Evolutionary conservation across 2,888 invertebrate species (phyloP), one percentile per base, ranked within the genome.

Genomic region (Drosophila diplacantha): DNA sequence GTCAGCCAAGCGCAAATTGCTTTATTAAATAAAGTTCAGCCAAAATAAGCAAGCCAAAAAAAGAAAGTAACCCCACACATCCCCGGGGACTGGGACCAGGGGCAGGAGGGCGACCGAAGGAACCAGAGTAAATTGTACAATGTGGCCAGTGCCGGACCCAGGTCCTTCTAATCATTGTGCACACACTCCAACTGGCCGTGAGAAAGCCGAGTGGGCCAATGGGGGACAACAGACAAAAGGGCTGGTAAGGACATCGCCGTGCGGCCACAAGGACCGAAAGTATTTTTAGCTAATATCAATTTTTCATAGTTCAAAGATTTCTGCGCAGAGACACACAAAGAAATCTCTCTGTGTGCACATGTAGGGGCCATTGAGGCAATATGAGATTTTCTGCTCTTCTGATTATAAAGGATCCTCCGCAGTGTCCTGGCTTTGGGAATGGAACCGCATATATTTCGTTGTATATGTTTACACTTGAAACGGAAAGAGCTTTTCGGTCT

Each of bases 291-390:
- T 80, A 83, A 81, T 81, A 81, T 83, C 81, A 81, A 81, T 81
- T 81, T 81, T 81, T 81, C 84, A 81, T 81, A 84, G 84, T 84
- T 81, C 84, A 81, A 81, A 84, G 84, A 83, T 84, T 81, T 81
- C 75, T 57, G 60, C 66, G 59, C 69, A 41, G 37, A 60, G 47
- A 41, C 39, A 54, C 49, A 50, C 57, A 41, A 9, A n/a, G 9
- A 54, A 39, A 60, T 41, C 41, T 11, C n/a, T 26, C n/a, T 71
- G 66, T 69, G 49, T 60, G 68, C 46, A 32, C 59, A 58, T 58
- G 44, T 52, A 35, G 63, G 53, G 70, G 80, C 64, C 56, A 59
- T 37, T 58, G 41, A 71, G 67, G 65, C 77, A 75, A 54, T 68
- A 81, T 70, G 78, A 78, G 76, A 81, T 83, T 81, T 83, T 75